Evolutionary conservation across 2,888 invertebrate genomes (phyloP), one percentile per base, ranked within the genome.

Genomic region (Drosophila mimica): DNA sequence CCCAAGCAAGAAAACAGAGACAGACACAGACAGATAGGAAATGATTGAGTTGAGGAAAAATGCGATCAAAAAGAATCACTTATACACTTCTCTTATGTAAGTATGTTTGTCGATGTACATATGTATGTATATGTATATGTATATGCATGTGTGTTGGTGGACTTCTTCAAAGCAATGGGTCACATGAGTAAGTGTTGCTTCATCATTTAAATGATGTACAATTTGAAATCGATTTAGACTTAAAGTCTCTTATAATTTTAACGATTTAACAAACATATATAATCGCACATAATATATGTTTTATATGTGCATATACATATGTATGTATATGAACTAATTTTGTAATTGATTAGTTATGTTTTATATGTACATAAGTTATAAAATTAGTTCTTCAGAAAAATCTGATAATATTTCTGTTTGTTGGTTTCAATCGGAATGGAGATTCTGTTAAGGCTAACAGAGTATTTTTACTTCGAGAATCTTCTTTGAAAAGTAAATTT

Each of bases 61-160:
- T 49, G 46, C n/a, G 60, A 61, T 64, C 51, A 70, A 58, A 61
- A 61, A 57, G 46, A 51, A 70, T 51, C 28, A 46, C 56, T 51
- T 54, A 70, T 46, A 36, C 54, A 56, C 43, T 49, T 11, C 28
- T 59, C 51, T 30, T 15, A 15, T 20, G 30, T 38, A 2, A 33
- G 17, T 15, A 30, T 30, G 36, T 31, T 0, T 36, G 38, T 28
- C 36, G 28, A 11, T 20, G 58, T 33, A n/a, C 34, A 38, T 57
- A 31, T 25, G 2, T 25, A 25, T 2, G 3, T 25, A 38, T 57
- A 31, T 25, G 2, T 25, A 25, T 2, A 25, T 25, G 3, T 3
- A 25, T 25, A 25, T 25, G 25, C 3, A 25, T 33, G 46, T 15
- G 17, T 48, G 17, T 59, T 7, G 34, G 15, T 36, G 8, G 13